A percentile compares a stretch with the other conserved stretches of the same genome.
Conservation (phyloP, 1,140 invertebrate species). For the Luehdorfia chinensis region DNA sequence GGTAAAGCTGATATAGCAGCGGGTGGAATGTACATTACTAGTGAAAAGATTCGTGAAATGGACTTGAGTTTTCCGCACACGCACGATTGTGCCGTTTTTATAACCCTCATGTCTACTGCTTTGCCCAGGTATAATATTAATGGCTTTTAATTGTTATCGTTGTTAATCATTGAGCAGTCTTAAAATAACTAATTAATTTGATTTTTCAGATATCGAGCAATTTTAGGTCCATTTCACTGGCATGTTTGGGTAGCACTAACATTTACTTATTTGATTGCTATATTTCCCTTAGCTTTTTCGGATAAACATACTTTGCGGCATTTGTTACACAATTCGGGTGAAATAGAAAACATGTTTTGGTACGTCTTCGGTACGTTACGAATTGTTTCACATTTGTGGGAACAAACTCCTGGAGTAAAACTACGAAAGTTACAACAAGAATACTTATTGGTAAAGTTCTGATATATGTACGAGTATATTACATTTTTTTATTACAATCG, state of each 20-base stretch:
- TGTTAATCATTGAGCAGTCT: neutral
- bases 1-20: slow-evolving; percentile 80
- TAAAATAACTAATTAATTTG: neutral
- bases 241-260: slow-evolving; percentile 85
- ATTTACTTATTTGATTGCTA: slow-evolving; percentile 82
- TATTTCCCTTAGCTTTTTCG: slow-evolving; percentile 84
- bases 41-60: slow-evolving; percentile 71
- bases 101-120: slow-evolving; percentile 84
- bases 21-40: slow-evolving; percentile 82
- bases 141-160: neutral
- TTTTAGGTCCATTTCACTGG: slow-evolving; percentile 88
- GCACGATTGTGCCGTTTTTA: slow-evolving; percentile 85
- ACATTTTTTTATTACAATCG: neutral
- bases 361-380: slow-evolving; percentile 89
- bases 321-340: slow-evolving; percentile 80
- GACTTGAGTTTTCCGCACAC: slow-evolving; percentile 80
- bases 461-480: slow-evolving; percentile 5
- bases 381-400: slow-evolving; percentile 86
- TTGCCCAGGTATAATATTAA: slow-evolving; percentile 83
- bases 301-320: slow-evolving; percentile 81
- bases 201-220: slow-evolving; percentile 83
- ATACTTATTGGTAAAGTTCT: slow-evolving; percentile 80
- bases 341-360: slow-evolving; percentile 87
- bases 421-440: slow-evolving; percentile 82
- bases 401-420: slow-evolving; percentile 82